These are phyloP conservation scores for Pipistrellus nathusii DNA, from an alignment of 2,797 vertebrate species.

Conservation along the genomic window DNA sequence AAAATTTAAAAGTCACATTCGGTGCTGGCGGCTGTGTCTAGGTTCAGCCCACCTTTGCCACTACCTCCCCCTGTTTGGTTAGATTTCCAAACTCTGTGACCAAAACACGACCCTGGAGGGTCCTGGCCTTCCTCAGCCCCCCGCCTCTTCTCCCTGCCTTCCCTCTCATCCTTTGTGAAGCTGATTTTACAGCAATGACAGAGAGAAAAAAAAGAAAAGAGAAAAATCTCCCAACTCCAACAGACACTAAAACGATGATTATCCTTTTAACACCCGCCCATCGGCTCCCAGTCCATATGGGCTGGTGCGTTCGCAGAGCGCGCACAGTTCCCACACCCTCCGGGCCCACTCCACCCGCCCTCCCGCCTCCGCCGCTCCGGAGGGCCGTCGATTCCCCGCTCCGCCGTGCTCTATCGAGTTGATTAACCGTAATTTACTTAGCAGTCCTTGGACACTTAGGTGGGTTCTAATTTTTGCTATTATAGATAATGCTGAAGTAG, in stretches of 20 bases:
- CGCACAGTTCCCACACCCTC: not conserved
- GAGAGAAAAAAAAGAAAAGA: rapidly evolving
- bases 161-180: not conserved
- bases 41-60: not conserved
- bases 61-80: not conserved
- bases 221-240: not conserved
- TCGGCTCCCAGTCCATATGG: not conserved
- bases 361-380: not conserved
- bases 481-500: conserved; percentile 74
- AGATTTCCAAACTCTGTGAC: not conserved
- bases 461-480: conserved; percentile 80
- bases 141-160: not conserved
- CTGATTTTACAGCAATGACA: not conserved
- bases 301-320: not conserved
- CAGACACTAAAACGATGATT: not conserved
- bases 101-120: rapidly evolving
- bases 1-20: rapidly evolving
- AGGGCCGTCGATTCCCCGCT: conserved; percentile 52
- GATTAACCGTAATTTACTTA: conserved; percentile 80
- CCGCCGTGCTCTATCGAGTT: conserved; percentile 48
- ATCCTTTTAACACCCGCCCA: not conserved
- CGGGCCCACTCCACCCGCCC: conserved; percentile 9
- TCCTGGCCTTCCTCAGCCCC: rapidly evolving
- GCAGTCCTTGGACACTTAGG: conserved; percentile 73
- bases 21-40: not conserved